Base-by-base conservation (phyloP, 2,888 invertebrate genomes). In the Amphipyra berbera region DNA sequence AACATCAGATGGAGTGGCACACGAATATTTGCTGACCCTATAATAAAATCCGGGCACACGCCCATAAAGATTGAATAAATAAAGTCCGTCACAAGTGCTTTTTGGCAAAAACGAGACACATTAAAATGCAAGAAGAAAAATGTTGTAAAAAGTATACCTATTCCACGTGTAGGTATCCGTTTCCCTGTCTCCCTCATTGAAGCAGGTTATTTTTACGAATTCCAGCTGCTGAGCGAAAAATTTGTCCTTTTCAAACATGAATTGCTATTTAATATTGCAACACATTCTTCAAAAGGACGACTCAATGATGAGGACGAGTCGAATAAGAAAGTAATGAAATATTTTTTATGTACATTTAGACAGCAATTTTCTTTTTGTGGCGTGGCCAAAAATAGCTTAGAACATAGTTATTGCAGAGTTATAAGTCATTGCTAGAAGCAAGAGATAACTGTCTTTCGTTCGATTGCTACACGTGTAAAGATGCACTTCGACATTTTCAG, bases 41-140 rank as follows among this genome's bases (percentile, higher is more conserved):
- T 61, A 68, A 68, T 79, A 66, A 75, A 72, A 66, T 53, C 54
- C 44, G 52, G 38, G 59, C 40, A 41, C 46, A 54, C 38, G 78
- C 47, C 62, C 48, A 57, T 33, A 71, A 72, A 55, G 38, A 40
- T 44, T 72, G 68, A 73, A 75, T 73, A 78, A 81, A 78, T 76
- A 69, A 76, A 76, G 42, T 13, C 54, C 61, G 56, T 59, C 50
- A 64, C 62, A 73, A 70, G 73, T 55, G 62, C 67, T 80, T 70
- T 73, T 78, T 46, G 55, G 27, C 27, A 75, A 63, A 61, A 49
- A 78, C 68, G 56, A 73, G 60, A 13, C 46, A 62, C 61, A 76
- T 73, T 73, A 62, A 79, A 72, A 78, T 73, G 30, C 35, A 55
- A 45, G 58, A 53, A 61, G 58, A 68, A 73, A 76, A 76, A 62